These are phyloP conservation scores for Luperina nickerlii DNA, from an alignment of 2,888 invertebrate species.

Conservation along the genomic window DNA sequence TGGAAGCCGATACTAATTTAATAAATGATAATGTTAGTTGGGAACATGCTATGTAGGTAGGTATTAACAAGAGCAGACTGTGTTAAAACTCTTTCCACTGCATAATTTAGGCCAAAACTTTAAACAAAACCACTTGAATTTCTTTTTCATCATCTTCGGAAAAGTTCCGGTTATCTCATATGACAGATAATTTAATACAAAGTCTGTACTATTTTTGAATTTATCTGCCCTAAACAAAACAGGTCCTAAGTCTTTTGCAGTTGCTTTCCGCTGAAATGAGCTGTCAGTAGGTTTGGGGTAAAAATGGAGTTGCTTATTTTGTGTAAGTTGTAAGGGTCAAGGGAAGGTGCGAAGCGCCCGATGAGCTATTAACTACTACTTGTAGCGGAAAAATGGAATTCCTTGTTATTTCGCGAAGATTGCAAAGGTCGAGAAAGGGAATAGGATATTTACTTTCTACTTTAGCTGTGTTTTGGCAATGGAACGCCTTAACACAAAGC, in stretches of 20 bases:
- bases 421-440: constrained; percentile 49
- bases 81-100: neutral
- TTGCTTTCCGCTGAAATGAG: constrained; percentile 39
- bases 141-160: neutral
- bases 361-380: constrained; percentile 46
- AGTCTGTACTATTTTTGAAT: neutral
- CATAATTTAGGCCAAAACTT: neutral
- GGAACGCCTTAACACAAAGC: constrained; percentile 27
- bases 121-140: neutral
- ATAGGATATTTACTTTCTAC: constrained; percentile 43
- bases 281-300: constrained; percentile 46
- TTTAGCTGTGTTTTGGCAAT: constrained; percentile 38
- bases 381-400: constrained; percentile 43
- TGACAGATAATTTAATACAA: neutral
- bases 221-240: neutral
- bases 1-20: neutral
- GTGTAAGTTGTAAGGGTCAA: constrained; percentile 55
- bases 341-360: constrained; percentile 38
- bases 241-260: constrained; percentile 24
- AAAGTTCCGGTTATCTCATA: neutral
- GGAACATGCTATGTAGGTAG: neutral
- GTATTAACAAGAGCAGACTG: neutral
- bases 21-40: neutral
- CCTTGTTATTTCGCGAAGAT: constrained; percentile 53
- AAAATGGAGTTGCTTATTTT: constrained; percentile 51